Conservation (phyloP, 2,888 invertebrate genomes). For the Scrobipalpa atriplicella region DNA sequence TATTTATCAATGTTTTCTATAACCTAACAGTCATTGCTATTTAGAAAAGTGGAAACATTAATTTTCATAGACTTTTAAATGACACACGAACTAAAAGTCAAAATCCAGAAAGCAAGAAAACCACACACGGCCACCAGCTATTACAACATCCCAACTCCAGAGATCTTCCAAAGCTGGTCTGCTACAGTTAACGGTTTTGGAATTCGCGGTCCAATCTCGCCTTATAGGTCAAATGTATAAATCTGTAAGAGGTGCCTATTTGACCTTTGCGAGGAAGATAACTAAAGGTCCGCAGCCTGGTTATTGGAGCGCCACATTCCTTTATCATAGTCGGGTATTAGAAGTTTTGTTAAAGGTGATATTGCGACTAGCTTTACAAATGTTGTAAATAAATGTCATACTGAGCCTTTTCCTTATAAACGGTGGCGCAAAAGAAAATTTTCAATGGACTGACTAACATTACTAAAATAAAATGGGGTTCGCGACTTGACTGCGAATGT, state of each 20-base stretch:
- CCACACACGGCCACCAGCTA: not conserved
- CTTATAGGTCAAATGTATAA: constrained; percentile 61
- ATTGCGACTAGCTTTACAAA: not conserved
- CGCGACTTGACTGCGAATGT: too few relatives aligned
- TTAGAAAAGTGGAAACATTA: too few relatives aligned
- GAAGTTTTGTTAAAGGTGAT: not conserved
- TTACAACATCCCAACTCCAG: constrained; percentile 8
- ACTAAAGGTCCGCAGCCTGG: constrained; percentile 38
- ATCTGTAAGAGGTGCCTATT: constrained; percentile 44
- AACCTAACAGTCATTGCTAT: too few relatives aligned
- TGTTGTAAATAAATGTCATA: too few relatives aligned
- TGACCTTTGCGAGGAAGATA: constrained; percentile 49
- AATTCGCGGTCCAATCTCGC: constrained; percentile 57
- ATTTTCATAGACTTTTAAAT: too few relatives aligned
- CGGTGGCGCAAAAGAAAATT: too few relatives aligned
- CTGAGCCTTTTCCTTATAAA: too few relatives aligned
- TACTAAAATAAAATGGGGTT: too few relatives aligned
- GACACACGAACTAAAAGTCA: too few relatives aligned
- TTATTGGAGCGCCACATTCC: constrained; percentile 38
- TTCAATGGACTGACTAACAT: too few relatives aligned
- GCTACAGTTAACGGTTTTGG: constrained; percentile 52
- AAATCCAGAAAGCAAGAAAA: not conserved
- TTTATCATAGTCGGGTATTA: constrained; percentile 7
- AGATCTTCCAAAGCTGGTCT: constrained; percentile 44
- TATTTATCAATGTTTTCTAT: too few relatives aligned